These are phyloP conservation scores for Condylostylus longicornis DNA, from an alignment of 1,140 invertebrate genomes.

Conservation along the genomic window DNA sequence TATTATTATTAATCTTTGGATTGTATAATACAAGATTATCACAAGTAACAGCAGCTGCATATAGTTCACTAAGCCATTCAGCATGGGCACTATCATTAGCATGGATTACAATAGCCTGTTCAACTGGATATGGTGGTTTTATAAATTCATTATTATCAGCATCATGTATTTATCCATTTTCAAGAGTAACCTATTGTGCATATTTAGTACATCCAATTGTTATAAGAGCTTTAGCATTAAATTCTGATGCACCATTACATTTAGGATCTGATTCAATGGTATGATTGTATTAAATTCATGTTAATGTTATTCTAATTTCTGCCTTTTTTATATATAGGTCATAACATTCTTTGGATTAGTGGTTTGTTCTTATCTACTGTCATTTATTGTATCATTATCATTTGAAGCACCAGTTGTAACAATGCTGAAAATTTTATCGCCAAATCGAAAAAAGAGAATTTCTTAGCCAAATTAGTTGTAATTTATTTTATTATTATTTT, in stretches of 20 bases:
- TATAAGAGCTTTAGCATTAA: conserved; percentile 58
- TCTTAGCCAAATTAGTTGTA: conserved; percentile 15
- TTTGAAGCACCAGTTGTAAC: conserved; percentile 73
- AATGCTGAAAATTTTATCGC: conserved; percentile 65
- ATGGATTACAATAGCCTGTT: conserved; percentile 80
- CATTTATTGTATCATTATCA: conserved; percentile 59
- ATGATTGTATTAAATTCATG: conserved; percentile 19
- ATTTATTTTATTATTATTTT: too few relatives aligned
- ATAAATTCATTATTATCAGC: conserved; percentile 56
- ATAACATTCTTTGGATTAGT: conserved; percentile 62
- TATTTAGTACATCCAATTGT: conserved; percentile 69
- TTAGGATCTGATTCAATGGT: conserved; percentile 59
- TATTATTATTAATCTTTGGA: conserved; percentile 59
- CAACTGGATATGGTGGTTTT: conserved; percentile 70
- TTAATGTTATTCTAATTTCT: background rate
- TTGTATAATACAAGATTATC: conserved; percentile 54
- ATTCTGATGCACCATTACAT: conserved; percentile 61
- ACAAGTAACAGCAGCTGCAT: conserved; percentile 54
- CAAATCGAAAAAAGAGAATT: conserved; percentile 41
- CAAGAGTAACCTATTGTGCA: conserved; percentile 67
- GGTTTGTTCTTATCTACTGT: conserved; percentile 57
- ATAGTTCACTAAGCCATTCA: conserved; percentile 69
- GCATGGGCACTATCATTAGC: conserved; percentile 66
- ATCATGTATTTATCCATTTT: conserved; percentile 64
- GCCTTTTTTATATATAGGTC: conserved; percentile 33